Percentiles rank a stretch among this genome's conserved stretches.
These are phyloP conservation scores for Operophtera brumata DNA, from an alignment of 2,888 invertebrate genomes.

Conservation along the genomic window DNA sequence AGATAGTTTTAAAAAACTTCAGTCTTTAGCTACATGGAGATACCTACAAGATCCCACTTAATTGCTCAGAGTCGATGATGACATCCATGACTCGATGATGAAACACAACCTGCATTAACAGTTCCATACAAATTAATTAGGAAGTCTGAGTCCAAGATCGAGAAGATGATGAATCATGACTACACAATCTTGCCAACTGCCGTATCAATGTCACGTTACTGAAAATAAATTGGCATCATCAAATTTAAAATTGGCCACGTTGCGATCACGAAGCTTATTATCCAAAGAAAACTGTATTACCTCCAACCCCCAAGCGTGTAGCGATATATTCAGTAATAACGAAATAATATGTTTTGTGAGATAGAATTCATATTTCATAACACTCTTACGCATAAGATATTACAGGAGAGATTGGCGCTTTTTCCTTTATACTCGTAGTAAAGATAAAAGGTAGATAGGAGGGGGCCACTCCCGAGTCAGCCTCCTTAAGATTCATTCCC, in stretches of 20 bases:
- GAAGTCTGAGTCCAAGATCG: too few relatives aligned
- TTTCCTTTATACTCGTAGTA: constrained; percentile 69
- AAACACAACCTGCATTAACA: too few relatives aligned
- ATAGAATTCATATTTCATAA: constrained; percentile 79
- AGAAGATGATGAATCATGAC: too few relatives aligned
- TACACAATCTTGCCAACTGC: too few relatives aligned
- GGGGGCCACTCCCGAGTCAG: constrained; percentile 59
- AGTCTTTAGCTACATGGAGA: too few relatives aligned
- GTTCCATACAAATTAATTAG: too few relatives aligned
- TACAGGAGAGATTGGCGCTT: constrained; percentile 63
- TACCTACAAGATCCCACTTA: too few relatives aligned
- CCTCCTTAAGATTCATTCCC: constrained; percentile 62
- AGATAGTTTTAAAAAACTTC: too few relatives aligned
- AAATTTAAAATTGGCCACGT: constrained; percentile 23
- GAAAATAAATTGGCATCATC: background rate
- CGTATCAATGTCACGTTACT: too few relatives aligned
- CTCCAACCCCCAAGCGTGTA: constrained; percentile 62
- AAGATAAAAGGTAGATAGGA: constrained; percentile 69
- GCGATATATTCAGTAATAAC: constrained; percentile 75
- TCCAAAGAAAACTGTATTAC: constrained; percentile 56
- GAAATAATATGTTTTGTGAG: constrained; percentile 76
- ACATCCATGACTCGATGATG: too few relatives aligned
- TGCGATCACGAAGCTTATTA: constrained; percentile 48
- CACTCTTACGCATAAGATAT: constrained; percentile 74
- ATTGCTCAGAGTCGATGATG: too few relatives aligned